Evolutionary conservation across 2,113 vertebrate genomes (phyloP), one percentile per base, ranked within the genome.

Genomic region (Thalassoma bifasciatum): DNA sequence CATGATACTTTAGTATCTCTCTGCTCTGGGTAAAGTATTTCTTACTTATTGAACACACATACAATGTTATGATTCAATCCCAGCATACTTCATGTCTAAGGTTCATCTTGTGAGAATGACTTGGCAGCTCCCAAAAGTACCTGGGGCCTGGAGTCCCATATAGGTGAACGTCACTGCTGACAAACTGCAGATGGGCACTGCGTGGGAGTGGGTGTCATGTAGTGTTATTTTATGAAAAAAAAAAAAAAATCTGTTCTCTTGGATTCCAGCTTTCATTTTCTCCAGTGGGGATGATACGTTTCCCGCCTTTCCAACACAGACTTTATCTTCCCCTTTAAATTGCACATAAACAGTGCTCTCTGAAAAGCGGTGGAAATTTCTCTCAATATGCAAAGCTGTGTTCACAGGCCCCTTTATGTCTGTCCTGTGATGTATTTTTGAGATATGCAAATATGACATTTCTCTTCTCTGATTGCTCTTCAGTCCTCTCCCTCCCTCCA

Each of bases 371-470:
- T 0, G 30, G 70, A 78, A 66, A 86, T 81, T 69, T 82, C 82
- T 83, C 81, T 87, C 82, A 84, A 85, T 81, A 88, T 89, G 82
- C 88, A 84, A 84, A 85, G 75, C 77, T 69, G 57, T 82, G 75
- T 82, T 81, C 79, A 58, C 81, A 69, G 76, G 56, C 57, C 67
- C 73, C 81, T 87, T 85, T 68, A 77, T 83, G 76, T 67, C 62
- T 47, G 70, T 76, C 72, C 69, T 87, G 69, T 87, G 88, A 91
- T 90, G 77, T 86, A 81, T 81, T 86, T 90, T 85, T 61, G 79
- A 87, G 86, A 88, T 90, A 88, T 89, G 88, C 90, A 91, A 91
- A 91, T 89, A 81, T 88, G 88, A 89, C 88, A 88, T 91, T 88
- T 89, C 77, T 85, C 59, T 66, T 64, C 66, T 88, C 72, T 88